These are phyloP conservation scores for Mormoops blainvillei DNA, from an alignment of 2,113 vertebrate genomes.

Conservation along the genomic window DNA sequence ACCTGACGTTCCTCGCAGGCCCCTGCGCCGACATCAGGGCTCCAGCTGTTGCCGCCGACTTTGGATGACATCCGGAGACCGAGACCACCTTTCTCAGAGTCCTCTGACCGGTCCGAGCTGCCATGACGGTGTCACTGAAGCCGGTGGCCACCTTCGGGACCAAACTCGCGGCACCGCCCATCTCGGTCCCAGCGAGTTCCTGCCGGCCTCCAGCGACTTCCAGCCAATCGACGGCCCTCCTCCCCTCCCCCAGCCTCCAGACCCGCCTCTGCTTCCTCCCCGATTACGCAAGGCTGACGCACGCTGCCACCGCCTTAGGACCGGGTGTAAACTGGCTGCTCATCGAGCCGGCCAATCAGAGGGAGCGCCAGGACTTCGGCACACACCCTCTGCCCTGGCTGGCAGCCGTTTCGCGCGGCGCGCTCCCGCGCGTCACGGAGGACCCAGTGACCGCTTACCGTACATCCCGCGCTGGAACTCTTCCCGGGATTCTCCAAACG, in stretches of 20 bases:
- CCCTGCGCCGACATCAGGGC: neutral
- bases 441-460: fast-evolving
- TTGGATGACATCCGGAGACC: conserved; percentile 3
- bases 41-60: neutral
- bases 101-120: conserved; percentile 30
- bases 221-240: conserved; percentile 40
- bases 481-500: fast-evolving
- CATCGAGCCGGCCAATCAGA: conserved; percentile 25
- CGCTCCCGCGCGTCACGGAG: neutral
- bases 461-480: neutral
- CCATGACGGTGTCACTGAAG: conserved; percentile 27
- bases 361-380: neutral
- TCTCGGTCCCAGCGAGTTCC: neutral
- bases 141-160: neutral
- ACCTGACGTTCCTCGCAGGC: conserved; percentile 42
- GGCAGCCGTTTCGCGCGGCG: too few species aligned
- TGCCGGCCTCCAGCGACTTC: neutral
- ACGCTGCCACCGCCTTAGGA: neutral
- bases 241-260: neutral
- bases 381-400: neutral
- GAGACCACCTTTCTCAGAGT: conserved; percentile 7
- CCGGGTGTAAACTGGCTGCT: neutral
- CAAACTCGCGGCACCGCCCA: neutral
- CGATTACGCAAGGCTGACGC: neutral
- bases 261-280: neutral